Evolutionary conservation across 2,113 vertebrate genomes (phyloP).

Genomic region (crab-eating macaque (Macaca fascicularis)): DNA sequence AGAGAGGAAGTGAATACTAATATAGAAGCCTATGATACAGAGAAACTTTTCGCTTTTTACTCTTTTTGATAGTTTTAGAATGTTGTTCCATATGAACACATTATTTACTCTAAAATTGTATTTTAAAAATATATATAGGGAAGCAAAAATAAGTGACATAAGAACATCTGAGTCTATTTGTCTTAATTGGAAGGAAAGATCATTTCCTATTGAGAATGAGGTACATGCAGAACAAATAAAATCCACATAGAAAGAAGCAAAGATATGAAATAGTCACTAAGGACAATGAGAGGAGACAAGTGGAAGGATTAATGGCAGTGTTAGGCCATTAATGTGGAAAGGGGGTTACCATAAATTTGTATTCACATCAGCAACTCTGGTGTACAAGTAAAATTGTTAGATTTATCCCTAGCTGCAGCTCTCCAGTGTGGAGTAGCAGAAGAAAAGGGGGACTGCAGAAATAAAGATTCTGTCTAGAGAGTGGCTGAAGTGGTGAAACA

Average conservation of each 20-base stretch:
- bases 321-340: not conserved
- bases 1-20: not conserved
- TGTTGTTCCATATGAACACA: not conserved
- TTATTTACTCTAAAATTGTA: not conserved
- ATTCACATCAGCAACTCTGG: not conserved
- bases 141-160: not conserved
- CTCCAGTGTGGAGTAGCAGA: not conserved
- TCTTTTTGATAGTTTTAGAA: not conserved
- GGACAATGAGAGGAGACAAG: not conserved
- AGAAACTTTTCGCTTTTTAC: not conserved
- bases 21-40: not conserved
- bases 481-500: not conserved
- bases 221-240: not conserved
- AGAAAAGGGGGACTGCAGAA: not conserved
- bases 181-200: conserved; percentile 21
- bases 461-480: not conserved
- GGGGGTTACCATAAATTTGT: not conserved
- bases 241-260: not conserved
- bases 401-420: not conserved
- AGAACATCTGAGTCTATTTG: not conserved
- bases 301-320: not conserved
- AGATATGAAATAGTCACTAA: not conserved
- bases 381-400: not conserved
- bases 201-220: not conserved
- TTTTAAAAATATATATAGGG: not conserved